These are phyloP conservation scores for Poecilia gillii DNA, from an alignment of 2,797 vertebrate genomes.

Conservation along the genomic window DNA sequence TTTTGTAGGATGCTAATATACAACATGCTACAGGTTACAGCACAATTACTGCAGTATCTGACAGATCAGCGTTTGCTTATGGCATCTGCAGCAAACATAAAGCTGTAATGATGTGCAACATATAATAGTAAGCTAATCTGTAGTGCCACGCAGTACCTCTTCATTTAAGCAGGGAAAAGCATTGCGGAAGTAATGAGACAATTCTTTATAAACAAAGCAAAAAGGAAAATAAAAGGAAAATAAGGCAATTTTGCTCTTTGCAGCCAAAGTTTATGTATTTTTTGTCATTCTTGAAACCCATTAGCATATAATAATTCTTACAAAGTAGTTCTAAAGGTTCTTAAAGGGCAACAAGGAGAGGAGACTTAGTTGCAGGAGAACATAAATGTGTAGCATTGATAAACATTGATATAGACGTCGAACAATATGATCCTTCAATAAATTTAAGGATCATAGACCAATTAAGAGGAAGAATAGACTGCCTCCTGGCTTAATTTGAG, in stretches of 20 bases:
- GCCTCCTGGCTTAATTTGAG: neutral
- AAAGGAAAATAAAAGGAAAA: neutral
- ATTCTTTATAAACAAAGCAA: neutral
- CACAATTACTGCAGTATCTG: neutral
- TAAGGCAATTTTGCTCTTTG: neutral
- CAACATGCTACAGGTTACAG: neutral
- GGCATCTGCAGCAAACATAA: slow-evolving; percentile 29
- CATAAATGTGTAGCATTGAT: neutral
- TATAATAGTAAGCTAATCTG: slow-evolving; percentile 14
- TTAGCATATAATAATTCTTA: neutral
- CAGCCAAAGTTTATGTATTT: neutral
- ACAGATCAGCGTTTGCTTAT: slow-evolving; percentile 22
- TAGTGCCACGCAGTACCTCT: neutral
- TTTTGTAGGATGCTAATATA: slow-evolving; percentile 6
- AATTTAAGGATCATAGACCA: neutral
- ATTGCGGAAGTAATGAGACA: neutral
- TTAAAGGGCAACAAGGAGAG: neutral
- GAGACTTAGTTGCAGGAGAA: neutral
- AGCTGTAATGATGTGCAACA: slow-evolving; percentile 18
- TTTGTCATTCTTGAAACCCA: neutral
- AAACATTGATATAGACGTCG: too few species aligned
- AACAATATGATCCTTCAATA: neutral
- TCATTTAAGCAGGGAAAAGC: slow-evolving; percentile 5
- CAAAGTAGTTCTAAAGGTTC: neutral
- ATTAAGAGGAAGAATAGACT: neutral